Evolutionary conservation across 2,888 invertebrate species (phyloP).

Genomic region (Caenorhabditis sinica): DNA sequence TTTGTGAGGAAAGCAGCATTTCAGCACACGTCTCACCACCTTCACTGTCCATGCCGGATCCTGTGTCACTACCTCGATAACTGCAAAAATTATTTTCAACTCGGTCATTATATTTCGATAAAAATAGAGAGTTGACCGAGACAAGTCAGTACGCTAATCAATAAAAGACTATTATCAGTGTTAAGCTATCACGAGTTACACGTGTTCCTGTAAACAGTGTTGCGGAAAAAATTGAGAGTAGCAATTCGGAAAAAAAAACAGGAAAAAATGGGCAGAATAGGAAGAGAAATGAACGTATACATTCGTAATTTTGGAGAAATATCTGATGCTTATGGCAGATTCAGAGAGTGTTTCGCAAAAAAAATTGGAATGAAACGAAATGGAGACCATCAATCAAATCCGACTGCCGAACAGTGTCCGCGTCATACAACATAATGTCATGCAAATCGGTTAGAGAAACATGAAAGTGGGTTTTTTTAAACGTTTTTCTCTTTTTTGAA

Average conservation of each 20-base stretch:
- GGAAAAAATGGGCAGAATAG: background rate
- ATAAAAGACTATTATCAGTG: constrained; percentile 18
- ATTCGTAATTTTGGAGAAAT: background rate
- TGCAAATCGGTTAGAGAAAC: constrained; percentile 38
- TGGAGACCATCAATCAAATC: constrained; percentile 49
- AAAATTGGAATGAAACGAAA: constrained; percentile 6
- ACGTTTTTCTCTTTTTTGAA: constrained; percentile 2
- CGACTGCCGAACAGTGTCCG: constrained; percentile 41
- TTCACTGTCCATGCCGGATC: constrained; percentile 61
- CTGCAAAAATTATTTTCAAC: constrained; percentile 50
- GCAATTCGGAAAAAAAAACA: too few species aligned
- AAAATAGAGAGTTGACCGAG: constrained; percentile 12
- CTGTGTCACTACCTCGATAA: constrained; percentile 70
- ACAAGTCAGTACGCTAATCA: constrained; percentile 21
- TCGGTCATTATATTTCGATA: constrained; percentile 3
- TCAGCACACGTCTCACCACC: constrained; percentile 63
- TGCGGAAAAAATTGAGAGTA: background rate
- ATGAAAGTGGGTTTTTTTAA: constrained; percentile 8
- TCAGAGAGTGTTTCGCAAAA: background rate
- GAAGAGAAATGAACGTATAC: background rate
- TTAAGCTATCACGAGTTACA: constrained; percentile 50
- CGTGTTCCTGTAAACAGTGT: constrained; percentile 36
- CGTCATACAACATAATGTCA: constrained; percentile 52
- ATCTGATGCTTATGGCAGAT: background rate
- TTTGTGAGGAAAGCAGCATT: constrained; percentile 40